A percentile compares a stretch with the other conserved stretches of the same genome.
phyloP scores from a whole-genome alignment of 2,888 invertebrate species.

The Leptopterna dolabrata region DNA sequence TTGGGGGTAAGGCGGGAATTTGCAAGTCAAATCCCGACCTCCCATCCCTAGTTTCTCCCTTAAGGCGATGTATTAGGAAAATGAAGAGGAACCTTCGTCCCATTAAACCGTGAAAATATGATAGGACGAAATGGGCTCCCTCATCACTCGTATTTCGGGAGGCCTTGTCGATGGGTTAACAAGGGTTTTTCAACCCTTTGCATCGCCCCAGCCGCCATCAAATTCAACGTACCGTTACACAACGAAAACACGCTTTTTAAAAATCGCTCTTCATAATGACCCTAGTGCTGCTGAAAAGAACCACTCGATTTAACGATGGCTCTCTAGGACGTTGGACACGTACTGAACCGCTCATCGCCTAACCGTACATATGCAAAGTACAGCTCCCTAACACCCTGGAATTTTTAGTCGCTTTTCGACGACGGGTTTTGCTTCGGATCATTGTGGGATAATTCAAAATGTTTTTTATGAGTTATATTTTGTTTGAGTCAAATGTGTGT shows the following conservation, averaged over 20 bases:
- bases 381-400: no score
- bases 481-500: no score
- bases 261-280: not conserved
- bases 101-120: slow-evolving; percentile 52
- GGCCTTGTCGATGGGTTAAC: not conserved
- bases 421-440: no score
- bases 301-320: not conserved
- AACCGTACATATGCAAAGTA: no score
- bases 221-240: no score
- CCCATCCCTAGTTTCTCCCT: not conserved
- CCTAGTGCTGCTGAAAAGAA: not conserved
- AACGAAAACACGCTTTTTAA: not conserved
- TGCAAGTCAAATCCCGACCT: slow-evolving; percentile 48
- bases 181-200: not conserved
- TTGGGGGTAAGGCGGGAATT: slow-evolving; percentile 30
- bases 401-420: no score
- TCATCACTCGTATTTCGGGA: not conserved
- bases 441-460: no score
- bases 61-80: slow-evolving; percentile 47
- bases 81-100: slow-evolving; percentile 49
- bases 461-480: no score
- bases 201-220: no score
- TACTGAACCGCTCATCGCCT: no score
- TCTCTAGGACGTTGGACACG: not conserved
- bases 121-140: slow-evolving; percentile 30